Conservation (phyloP, 2,888 invertebrate genomes). For the Lysandra coridon region DNA sequence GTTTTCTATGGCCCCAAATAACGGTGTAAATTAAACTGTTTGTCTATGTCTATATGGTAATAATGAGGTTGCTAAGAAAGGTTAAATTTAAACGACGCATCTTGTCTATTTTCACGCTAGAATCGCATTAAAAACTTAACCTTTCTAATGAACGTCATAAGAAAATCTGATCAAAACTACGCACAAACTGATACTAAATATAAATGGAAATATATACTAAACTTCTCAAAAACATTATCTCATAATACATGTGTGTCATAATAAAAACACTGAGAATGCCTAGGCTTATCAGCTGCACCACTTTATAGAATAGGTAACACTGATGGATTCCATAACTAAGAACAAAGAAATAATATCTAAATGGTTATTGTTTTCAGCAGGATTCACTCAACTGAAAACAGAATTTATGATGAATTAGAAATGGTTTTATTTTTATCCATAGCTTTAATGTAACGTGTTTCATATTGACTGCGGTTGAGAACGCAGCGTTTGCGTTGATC, state of each 20-base stretch:
- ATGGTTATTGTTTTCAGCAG: constrained; percentile 5
- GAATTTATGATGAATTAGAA: constrained; percentile 26
- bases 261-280: neutral
- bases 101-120: too few species aligned
- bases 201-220: too few species aligned
- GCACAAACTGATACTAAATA: too few species aligned
- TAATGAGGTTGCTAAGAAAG: too few species aligned
- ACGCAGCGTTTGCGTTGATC: neutral
- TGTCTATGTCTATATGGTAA: too few species aligned
- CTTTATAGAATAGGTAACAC: neutral
- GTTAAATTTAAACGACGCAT: too few species aligned
- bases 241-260: neutral
- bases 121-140: too few species aligned
- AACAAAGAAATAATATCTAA: constrained; percentile 18
- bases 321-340: constrained; percentile 9
- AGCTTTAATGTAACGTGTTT: neutral
- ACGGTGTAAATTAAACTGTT: too few species aligned
- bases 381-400: constrained; percentile 1
- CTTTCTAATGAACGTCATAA: too few species aligned
- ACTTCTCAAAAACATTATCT: too few species aligned
- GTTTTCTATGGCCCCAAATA: neutral
- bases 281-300: neutral
- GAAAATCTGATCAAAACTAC: too few species aligned
- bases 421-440: constrained; percentile 28
- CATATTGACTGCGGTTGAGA: neutral